Conservation (phyloP, 2,113 vertebrate species). For the Corythaixoides concolor region DNA sequence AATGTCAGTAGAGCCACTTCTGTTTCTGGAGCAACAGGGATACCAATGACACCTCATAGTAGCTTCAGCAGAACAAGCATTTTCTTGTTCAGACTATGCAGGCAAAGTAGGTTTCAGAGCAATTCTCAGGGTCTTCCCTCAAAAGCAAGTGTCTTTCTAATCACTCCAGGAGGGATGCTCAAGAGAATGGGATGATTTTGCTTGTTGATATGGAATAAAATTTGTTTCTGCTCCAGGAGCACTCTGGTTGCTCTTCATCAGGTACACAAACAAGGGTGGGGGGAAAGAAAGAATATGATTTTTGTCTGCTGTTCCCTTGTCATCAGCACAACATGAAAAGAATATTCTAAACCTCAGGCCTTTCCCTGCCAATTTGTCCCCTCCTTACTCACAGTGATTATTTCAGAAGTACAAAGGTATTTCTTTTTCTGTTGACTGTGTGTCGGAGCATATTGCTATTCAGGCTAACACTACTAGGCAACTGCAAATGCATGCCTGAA, state of each 20-base stretch:
- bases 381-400: background rate
- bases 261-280: background rate
- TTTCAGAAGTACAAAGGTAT: background rate
- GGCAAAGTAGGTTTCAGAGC: background rate
- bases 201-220: background rate
- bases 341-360: background rate
- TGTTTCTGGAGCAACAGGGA: background rate
- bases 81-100: background rate
- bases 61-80: background rate
- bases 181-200: background rate
- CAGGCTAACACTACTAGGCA: conserved; percentile 2
- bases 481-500: conserved; percentile 38
- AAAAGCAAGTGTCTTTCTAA: background rate
- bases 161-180: background rate
- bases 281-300: background rate
- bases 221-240: background rate
- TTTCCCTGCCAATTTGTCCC: background rate
- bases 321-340: background rate
- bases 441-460: background rate
- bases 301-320: background rate
- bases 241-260: background rate
- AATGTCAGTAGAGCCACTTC: background rate
- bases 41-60: background rate
- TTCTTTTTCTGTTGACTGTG: background rate
- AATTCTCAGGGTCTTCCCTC: background rate